A percentile compares a stretch with the other conserved stretches of the same genome.
Conservation (phyloP, 2,888 invertebrate genomes). For the Dryobotodes eremita region DNA sequence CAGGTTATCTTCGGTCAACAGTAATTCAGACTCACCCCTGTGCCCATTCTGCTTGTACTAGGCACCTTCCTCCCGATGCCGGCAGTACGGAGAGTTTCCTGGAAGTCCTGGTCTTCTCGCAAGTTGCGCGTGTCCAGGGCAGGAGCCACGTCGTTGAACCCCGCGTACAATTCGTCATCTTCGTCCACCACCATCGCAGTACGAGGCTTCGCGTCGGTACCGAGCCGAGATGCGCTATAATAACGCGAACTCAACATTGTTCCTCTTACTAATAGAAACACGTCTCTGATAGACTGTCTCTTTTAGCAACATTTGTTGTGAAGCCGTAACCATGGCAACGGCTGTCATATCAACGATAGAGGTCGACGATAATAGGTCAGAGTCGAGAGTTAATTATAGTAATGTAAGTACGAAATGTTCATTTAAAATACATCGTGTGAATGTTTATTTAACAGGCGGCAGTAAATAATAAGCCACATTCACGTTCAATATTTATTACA, state of each 20-base stretch:
- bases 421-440: background rate
- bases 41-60: slow-evolving; percentile 89
- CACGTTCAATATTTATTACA: slow-evolving; percentile 87
- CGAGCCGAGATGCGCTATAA: slow-evolving; percentile 83
- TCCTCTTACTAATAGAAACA: slow-evolving; percentile 14
- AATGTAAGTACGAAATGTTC: slow-evolving; percentile 19
- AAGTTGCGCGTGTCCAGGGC: slow-evolving; percentile 93
- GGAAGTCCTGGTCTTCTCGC: slow-evolving; percentile 93
- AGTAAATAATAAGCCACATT: slow-evolving; percentile 71
- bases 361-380: slow-evolving; percentile 27
- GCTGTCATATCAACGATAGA: slow-evolving; percentile 45
- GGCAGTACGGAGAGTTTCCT: slow-evolving; percentile 94
- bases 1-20: slow-evolving; percentile 39
- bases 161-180: slow-evolving; percentile 92
- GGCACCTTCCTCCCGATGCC: slow-evolving; percentile 93
- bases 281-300: too few species aligned
- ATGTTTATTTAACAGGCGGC: slow-evolving; percentile 3
- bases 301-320: slow-evolving; percentile 81
- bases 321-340: slow-evolving; percentile 85
- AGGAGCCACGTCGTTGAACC: slow-evolving; percentile 93
- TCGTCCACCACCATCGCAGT: slow-evolving; percentile 86
- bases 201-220: slow-evolving; percentile 83
- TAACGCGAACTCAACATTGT: slow-evolving; percentile 86
- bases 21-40: slow-evolving; percentile 79
- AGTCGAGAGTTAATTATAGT: slow-evolving; percentile 5